Evolutionary conservation across 1,140 invertebrate species (phyloP).

Genomic region (Archivesica marissinica): DNA sequence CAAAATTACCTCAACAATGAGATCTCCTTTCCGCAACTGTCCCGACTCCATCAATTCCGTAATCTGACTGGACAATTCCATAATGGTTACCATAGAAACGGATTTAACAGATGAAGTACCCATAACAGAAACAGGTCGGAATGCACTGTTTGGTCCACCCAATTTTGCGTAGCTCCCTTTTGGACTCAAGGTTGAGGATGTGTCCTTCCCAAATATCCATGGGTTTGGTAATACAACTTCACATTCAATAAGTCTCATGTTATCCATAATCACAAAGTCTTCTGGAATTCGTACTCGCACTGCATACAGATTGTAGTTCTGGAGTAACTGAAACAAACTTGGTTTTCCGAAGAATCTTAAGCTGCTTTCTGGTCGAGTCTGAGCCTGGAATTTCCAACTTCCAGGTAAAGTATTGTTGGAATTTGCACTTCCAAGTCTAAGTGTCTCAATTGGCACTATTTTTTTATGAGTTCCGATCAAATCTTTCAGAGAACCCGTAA

Average conservation of each 20-base stretch:
- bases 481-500: constrained; percentile 59
- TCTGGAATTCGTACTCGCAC: constrained; percentile 47
- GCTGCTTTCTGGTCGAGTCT: constrained; percentile 35
- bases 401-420: constrained; percentile 31
- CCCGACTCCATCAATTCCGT: constrained; percentile 24
- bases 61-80: constrained; percentile 45
- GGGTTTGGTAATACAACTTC: constrained; percentile 51
- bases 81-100: constrained; percentile 58
- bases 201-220: constrained; percentile 27
- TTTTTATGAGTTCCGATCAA: constrained; percentile 51
- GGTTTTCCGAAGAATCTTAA: constrained; percentile 46
- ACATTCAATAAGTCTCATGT: constrained; percentile 53
- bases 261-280: constrained; percentile 47
- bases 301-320: constrained; percentile 55
- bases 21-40: constrained; percentile 51
- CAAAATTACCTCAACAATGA: constrained; percentile 53
- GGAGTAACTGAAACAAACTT: constrained; percentile 60
- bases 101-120: constrained; percentile 34
- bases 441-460: constrained; percentile 60
- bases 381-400: constrained; percentile 44
- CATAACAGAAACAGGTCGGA: constrained; percentile 39
- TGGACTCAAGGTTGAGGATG: constrained; percentile 19
- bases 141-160: constrained; percentile 57
- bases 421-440: constrained; percentile 21
- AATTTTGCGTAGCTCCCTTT: constrained; percentile 59